phyloP scores from a whole-genome alignment of 92 coral and sea anemone genomes.

The Epizoanthus fatuus region DNA sequence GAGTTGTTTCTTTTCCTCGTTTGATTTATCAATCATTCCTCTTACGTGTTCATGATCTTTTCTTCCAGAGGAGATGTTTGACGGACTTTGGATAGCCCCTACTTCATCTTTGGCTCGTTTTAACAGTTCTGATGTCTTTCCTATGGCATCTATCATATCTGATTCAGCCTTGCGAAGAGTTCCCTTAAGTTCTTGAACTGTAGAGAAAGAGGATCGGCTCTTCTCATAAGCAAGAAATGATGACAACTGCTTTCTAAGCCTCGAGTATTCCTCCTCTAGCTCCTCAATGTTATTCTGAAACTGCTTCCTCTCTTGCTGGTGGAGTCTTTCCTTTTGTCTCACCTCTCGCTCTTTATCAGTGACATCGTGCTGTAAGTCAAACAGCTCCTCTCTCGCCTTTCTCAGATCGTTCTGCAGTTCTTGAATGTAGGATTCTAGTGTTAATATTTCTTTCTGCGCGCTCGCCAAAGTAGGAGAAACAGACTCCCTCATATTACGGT shows the following conservation, averaged over 20 bases:
- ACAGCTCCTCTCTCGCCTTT: slow-evolving; percentile 68
- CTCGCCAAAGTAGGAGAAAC: slow-evolving; percentile 61
- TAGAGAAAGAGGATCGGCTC: slow-evolving; percentile 63
- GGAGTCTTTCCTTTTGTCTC: slow-evolving; percentile 69
- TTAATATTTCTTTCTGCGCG: slow-evolving; percentile 79
- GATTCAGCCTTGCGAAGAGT: slow-evolving; percentile 70
- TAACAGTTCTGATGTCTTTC: slow-evolving; percentile 58
- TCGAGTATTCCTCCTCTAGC: slow-evolving; percentile 64
- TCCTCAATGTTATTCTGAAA: slow-evolving; percentile 63
- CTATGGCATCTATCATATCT: slow-evolving; percentile 70
- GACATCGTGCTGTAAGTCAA: slow-evolving; percentile 75
- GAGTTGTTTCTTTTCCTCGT: slow-evolving; percentile 56
- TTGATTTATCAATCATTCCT: slow-evolving; percentile 26
- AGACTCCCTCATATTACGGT: slow-evolving; percentile 22
- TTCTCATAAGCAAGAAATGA: slow-evolving; percentile 52
- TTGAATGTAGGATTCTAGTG: slow-evolving; percentile 75
- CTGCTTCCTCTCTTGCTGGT: slow-evolving; percentile 68
- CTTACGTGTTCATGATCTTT: slow-evolving; percentile 19
- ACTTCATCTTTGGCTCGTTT: slow-evolving; percentile 66
- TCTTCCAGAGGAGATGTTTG: slow-evolving; percentile 5
- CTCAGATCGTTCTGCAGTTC: slow-evolving; percentile 71
- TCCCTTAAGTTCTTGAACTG: slow-evolving; percentile 70
- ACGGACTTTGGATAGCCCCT: slow-evolving; percentile 11
- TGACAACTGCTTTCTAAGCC: slow-evolving; percentile 65
- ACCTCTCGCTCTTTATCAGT: slow-evolving; percentile 69